Evolutionary conservation across 2,797 vertebrate genomes (phyloP), one percentile per base, ranked within the genome.

Genomic region (Myotis vivesi): DNA sequence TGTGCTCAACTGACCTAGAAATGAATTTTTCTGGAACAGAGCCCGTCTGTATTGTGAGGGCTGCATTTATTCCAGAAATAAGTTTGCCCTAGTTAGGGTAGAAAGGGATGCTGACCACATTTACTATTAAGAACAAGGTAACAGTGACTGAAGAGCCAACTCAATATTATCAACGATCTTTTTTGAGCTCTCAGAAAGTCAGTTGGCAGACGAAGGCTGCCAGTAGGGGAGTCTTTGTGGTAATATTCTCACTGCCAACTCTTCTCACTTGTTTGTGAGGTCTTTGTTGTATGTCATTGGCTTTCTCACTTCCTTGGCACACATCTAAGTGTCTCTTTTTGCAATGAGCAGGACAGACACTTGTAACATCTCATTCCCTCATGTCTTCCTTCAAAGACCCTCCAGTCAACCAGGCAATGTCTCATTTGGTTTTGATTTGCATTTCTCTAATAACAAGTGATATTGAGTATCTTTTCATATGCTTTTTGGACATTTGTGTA

Each of bases 11-110:
- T 64, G 49, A 59, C 68, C 91, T 73, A 41, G 30, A 95, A 92
- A 73, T 10, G 28, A 46, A 55, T 87, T 89, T 92, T 84, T 57
- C 93, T 51, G 20, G 30, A 92, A 91, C 44, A 92, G n/a, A 81
- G 16, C 10, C 36, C 53, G 53, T 95, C 41, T 72, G 46, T 75
- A 76, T 86, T 90, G 81, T 64, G 59, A 95, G 57, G 66, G 25
- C 71, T 59, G 23, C 51, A 16, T 77, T 76, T 85, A 71, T 80
- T 83, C 57, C 73, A 68, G 55, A 80, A 95, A 92, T 25, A n/a
- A 80, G 41, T 68, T 88, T 83, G 83, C 23, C 86, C 89, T 76
- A 62, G 59, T 94, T 87, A 93, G 59, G 12, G 11, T 38, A 59
- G 38, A 72, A 88, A 80, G 86, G 20, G 73, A 77, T 68, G 72